These are phyloP conservation scores for Phyllotreta striolata DNA, from an alignment of 2,888 invertebrate species.

Conservation along the genomic window DNA sequence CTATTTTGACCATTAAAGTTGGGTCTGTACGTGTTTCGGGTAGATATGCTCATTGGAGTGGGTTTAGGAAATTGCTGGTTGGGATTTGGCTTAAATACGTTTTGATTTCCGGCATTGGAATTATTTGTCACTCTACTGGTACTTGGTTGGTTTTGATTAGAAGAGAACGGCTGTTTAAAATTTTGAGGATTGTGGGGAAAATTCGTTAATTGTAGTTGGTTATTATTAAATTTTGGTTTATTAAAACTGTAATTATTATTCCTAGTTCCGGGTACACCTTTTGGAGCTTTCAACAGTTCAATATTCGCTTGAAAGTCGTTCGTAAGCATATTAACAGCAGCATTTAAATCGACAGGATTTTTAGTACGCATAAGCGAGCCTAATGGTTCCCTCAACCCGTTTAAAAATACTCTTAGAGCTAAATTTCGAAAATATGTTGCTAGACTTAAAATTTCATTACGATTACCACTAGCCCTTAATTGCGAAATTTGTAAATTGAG, in stretches of 20 bases:
- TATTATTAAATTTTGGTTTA: no score
- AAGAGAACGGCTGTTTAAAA: no score
- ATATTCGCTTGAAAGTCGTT: slow-evolving; percentile 9
- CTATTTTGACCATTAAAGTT: slow-evolving; percentile 6
- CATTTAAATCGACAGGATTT: slow-evolving; percentile 19
- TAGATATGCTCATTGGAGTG: slow-evolving; percentile 17
- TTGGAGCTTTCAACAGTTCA: no score
- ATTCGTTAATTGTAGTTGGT: no score
- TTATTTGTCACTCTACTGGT: no score
- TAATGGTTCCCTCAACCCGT: slow-evolving; percentile 24
- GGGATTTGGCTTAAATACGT: slow-evolving; percentile 17
- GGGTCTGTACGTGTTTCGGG: slow-evolving; percentile 19
- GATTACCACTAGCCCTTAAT: no score
- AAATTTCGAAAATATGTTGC: no score
- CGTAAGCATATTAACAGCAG: slow-evolving; percentile 3
- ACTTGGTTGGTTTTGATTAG: no score
- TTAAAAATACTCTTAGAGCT: slow-evolving; percentile 25
- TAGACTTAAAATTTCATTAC: no score
- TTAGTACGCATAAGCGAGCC: slow-evolving; percentile 30
- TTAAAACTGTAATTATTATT: no score
- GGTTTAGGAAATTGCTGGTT: slow-evolving; percentile 22
- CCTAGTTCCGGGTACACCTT: no score
- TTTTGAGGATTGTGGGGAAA: no score
- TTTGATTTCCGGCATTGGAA: slow-evolving; percentile 7
- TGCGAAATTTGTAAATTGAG: slow-evolving; percentile 18